These are phyloP conservation scores for Drosophila setifemur DNA, from an alignment of 1,140 invertebrate genomes.

Conservation along the genomic window DNA sequence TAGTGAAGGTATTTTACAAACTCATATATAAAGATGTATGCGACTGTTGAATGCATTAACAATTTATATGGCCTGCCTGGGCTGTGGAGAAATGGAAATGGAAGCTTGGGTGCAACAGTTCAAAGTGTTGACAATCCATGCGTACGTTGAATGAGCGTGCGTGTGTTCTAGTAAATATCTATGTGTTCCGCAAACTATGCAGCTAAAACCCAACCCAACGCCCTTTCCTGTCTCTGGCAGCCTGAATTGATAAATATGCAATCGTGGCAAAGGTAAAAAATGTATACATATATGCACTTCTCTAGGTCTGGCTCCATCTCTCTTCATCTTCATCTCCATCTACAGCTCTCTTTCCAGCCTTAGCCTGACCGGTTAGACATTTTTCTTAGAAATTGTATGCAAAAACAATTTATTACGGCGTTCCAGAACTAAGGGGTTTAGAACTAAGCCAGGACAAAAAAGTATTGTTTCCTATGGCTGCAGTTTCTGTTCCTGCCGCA, in stretches of 20 bases:
- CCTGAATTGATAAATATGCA: constrained; percentile 72
- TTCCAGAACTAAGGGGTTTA: constrained; percentile 35
- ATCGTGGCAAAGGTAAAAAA: constrained; percentile 68
- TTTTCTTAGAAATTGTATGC: constrained; percentile 66
- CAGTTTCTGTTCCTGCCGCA: constrained; percentile 43
- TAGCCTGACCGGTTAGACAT: constrained; percentile 34
- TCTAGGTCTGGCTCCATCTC: constrained; percentile 7
- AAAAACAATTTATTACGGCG: constrained; percentile 70
- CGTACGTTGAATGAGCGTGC: constrained; percentile 24
- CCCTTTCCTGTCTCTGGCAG: constrained; percentile 34
- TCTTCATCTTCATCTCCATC: not conserved
- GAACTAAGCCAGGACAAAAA: constrained; percentile 38
- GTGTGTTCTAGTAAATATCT: too few species aligned
- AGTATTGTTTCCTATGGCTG: constrained; percentile 55
- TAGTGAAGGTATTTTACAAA: constrained; percentile 11
- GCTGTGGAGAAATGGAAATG: constrained; percentile 3
- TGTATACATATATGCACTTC: constrained; percentile 74
- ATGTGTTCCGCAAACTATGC: not conserved
- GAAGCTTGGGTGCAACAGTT: constrained; percentile 12
- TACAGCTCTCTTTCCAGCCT: not conserved
- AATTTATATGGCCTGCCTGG: constrained; percentile 16
- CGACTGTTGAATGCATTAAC: constrained; percentile 54
- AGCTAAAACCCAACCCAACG: not conserved
- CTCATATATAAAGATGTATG: constrained; percentile 21
- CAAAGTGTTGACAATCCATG: constrained; percentile 65